phyloP scores from a whole-genome alignment of 1,140 invertebrate species.

The Pseudomyrmex gracilis region DNA sequence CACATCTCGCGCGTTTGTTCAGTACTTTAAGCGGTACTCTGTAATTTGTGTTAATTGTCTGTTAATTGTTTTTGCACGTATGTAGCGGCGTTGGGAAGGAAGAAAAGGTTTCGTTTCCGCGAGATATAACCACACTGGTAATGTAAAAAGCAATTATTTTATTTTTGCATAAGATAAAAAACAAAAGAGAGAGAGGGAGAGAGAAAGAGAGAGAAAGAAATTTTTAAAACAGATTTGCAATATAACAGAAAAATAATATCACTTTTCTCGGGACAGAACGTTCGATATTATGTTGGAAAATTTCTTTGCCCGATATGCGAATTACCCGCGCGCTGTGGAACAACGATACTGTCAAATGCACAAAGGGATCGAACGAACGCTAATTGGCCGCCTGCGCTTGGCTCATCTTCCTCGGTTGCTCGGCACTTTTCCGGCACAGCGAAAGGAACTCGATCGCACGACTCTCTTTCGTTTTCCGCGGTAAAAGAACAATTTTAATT shows the following conservation, averaged over 20 bases:
- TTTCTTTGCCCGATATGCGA: constrained; percentile 35
- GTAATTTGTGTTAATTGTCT: no score
- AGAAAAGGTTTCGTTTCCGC: background rate
- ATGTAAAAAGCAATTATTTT: no score
- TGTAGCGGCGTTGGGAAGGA: no score
- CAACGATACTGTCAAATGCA: constrained; percentile 59
- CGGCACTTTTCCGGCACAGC: constrained; percentile 38
- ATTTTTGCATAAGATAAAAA: no score
- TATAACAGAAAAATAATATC: background rate
- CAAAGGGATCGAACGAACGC: constrained; percentile 53
- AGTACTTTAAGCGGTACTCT: no score
- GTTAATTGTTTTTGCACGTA: no score
- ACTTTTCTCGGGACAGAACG: background rate
- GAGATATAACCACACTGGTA: background rate
- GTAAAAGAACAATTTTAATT: constrained; percentile 56
- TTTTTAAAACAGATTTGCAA: background rate
- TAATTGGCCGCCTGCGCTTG: constrained; percentile 47
- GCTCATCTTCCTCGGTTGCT: constrained; percentile 16
- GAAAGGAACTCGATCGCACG: constrained; percentile 42
- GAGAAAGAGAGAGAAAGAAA: background rate
- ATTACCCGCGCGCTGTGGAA: constrained; percentile 24
- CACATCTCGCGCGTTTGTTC: no score
- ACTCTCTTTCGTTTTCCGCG: constrained; percentile 5
- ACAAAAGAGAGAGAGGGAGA: no score
- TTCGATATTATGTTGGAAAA: background rate